Evolutionary conservation across 2,888 invertebrate genomes (phyloP), one percentile per base, ranked within the genome.

Genomic region (Imbricaverruca yamaguchii): DNA sequence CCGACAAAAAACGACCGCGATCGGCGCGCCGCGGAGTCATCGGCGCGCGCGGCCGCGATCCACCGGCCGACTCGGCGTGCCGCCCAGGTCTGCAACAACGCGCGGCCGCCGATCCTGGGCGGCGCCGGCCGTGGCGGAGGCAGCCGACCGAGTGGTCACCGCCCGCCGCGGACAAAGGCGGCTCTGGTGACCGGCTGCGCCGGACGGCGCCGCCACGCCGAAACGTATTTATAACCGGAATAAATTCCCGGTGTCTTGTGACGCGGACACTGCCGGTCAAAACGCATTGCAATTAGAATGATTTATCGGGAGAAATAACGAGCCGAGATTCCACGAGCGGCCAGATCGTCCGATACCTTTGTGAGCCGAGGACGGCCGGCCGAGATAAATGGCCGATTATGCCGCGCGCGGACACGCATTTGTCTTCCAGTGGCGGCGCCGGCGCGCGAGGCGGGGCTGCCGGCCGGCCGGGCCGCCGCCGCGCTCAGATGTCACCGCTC

Each of bases 321-420:
- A 74, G 74, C 74, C 69, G 21, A 74, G 74, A 74, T 74, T 74
- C 74, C 74, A 21, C 74, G 21, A 11, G 74, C 74, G 53, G 74
- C 21, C 53, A 74, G 74, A 74, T 74, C 53, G 55, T 21, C 53
- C 74, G 74, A 74, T 74, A 74, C 55, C 74, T 74, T 74, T 74
- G 74, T 55, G 53, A 55, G 21, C 53, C 11, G 74, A 21, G 21
- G 55, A 55, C 74, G 55, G 23, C 39, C 74, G 55, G 55, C 18
- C n/a, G 55, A 15, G 74, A 74, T 74, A 53, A 74, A 74, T 74
- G 74, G 74, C 13, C 74, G 74, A 74, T 74, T 74, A 74, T 74
- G 74, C 74, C 55, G 74, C 74, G 74, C 55, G 55, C 74, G 21
- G 21, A 6, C 4, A 21, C 55, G 74, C 74, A 74, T 74, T 74